Conservation (phyloP, 2,113 vertebrate genomes). For the Apaloderma vittatum region DNA sequence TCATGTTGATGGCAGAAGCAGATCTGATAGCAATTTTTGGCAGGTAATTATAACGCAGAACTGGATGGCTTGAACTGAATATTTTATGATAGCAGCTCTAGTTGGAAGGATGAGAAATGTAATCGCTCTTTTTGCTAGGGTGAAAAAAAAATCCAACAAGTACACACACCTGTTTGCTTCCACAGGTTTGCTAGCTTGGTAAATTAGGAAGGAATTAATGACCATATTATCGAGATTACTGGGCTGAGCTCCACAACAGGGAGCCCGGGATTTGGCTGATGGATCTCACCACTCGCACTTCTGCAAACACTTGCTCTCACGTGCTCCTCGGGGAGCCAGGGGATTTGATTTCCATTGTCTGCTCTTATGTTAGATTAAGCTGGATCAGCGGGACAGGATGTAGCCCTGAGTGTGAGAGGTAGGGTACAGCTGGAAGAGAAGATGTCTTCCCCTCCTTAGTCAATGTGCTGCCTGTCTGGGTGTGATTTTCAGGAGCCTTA, state of each 20-base stretch:
- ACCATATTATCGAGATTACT: neutral
- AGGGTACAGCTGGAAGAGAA: neutral
- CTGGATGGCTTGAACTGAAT: slow-evolving; percentile 51
- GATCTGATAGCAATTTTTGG: slow-evolving; percentile 64
- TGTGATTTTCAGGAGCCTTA: neutral
- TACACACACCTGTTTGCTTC: neutral
- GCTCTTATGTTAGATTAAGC: neutral
- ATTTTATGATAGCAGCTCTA: slow-evolving; percentile 38
- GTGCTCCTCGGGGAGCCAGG: rapidly evolving
- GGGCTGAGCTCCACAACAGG: neutral
- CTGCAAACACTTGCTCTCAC: neutral
- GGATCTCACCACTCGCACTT: neutral
- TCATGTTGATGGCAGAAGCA: slow-evolving; percentile 46
- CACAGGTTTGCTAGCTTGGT: neutral
- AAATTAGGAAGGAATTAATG: neutral
- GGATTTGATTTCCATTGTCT: neutral
- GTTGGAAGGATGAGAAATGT: slow-evolving; percentile 45
- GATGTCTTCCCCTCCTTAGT: neutral
- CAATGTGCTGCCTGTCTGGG: rapidly evolving
- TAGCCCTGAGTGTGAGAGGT: neutral
- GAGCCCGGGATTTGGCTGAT: rapidly evolving
- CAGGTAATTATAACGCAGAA: slow-evolving; percentile 65
- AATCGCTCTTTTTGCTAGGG: neutral
- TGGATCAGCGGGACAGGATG: neutral
- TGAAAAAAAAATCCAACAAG: neutral